Base-by-base conservation (phyloP, 2,888 invertebrate genomes). In the Parochlus steinenii region DNA sequence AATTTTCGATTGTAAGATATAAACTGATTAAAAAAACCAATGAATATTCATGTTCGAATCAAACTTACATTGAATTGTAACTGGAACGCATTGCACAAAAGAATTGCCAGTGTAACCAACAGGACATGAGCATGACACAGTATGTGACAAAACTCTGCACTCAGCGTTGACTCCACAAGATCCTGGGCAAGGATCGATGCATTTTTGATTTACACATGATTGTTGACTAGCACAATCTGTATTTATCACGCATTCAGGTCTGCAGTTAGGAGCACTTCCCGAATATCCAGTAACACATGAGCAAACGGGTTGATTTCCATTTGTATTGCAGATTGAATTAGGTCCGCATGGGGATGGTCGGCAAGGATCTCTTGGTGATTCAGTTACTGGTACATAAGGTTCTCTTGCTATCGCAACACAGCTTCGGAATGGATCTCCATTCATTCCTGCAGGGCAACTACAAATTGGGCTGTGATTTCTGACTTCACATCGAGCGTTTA, bases 171-270 rank as follows among this genome's bases (percentile, higher is more conserved):
- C 62, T 26, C 83, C 83, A 54, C 85, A 85, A 19, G 77, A 76
- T 24, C 78, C 81, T 26, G 79, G 77, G 46, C 85, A 86, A 6
- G 83, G 83, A 61, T 85, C 79, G 43, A 67, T 64, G 51, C 85
- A 86, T 59, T 74, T 79, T 44, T 77, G 74, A 51, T 78, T 79
- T 35, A 82, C 67, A 50, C 86, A 86, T 16, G 82, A 79, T 53
- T 74, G 71, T 45, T 71, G 73, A 23, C 74, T 71, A 18, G 74
- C 69, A 53, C 83, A 83, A 50, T 83, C 81, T 11, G 80, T 74
- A 53, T 82, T 83, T 34, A 81, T 78, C 6, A 79, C 67, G 55
- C 82, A 82, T 56, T 82, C 82, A 14, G 83, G 83, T 46, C 82
- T 66, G 48, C 85, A 85, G 46, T 78, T 76, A 17, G 83, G 82